Evolutionary conservation across 2,888 invertebrate genomes (phyloP).

Genomic region (Drosophila niveifrons): DNA sequence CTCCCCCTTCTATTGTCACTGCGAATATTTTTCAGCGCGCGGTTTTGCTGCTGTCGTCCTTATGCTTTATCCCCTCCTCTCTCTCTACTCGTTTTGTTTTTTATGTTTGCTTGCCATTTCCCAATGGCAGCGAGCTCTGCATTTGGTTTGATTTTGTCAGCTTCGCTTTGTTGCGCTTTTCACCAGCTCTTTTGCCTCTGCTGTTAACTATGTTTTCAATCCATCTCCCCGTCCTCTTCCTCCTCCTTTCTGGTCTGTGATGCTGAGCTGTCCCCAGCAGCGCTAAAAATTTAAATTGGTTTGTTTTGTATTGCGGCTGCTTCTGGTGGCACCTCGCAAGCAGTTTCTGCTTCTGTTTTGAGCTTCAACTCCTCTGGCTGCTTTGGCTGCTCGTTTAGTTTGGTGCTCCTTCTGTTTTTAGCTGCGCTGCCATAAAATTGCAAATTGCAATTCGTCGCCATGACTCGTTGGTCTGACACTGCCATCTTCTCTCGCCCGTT

Average conservation of each 20-base stretch:
- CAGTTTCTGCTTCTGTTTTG: conserved; percentile 3
- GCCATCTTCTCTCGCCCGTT: not conserved
- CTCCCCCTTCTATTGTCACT: conserved; percentile 64
- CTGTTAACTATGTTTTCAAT: conserved; percentile 60
- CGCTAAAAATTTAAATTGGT: conserved; percentile 82
- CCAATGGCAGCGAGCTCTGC: conserved; percentile 6
- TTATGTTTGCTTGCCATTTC: conserved; percentile 1
- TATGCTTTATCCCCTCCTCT: too few relatives aligned
- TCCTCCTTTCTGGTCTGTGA: not conserved
- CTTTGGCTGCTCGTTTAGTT: conserved; percentile 37
- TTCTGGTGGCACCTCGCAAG: conserved; percentile 42
- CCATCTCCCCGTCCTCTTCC: not conserved
- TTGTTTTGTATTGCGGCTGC: conserved; percentile 76
- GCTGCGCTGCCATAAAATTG: conserved; percentile 79
- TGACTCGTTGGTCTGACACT: conserved; percentile 63
- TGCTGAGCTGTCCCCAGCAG: conserved; percentile 35
- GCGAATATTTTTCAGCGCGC: conserved; percentile 43
- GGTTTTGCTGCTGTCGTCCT: not conserved
- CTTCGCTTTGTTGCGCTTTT: conserved; percentile 78
- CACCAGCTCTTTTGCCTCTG: conserved; percentile 55
- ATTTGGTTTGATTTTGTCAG: conserved; percentile 75
- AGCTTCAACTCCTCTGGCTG: conserved; percentile 7
- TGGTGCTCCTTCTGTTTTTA: conserved; percentile 49
- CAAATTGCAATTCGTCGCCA: conserved; percentile 80
- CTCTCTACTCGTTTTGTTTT: conserved; percentile 14